phyloP scores from a whole-genome alignment of 2,797 vertebrate genomes.

The Somateria mollissima region DNA sequence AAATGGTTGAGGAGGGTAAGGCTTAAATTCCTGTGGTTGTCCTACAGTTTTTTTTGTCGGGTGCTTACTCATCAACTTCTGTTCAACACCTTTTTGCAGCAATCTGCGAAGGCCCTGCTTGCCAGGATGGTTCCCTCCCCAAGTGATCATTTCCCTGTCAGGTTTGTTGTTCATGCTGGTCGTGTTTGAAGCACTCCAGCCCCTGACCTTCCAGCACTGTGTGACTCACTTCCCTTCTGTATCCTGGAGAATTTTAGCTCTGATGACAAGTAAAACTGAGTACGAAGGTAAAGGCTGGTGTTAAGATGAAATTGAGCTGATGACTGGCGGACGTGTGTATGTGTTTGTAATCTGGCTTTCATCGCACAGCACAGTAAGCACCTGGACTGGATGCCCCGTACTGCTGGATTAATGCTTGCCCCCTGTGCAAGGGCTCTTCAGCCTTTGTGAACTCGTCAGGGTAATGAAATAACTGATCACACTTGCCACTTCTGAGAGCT shows the following conservation, averaged over 20 bases:
- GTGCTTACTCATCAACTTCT: neutral
- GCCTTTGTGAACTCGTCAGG: neutral
- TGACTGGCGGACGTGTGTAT: neutral
- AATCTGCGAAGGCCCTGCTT: neutral
- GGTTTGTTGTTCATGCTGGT: neutral
- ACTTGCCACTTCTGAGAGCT: neutral
- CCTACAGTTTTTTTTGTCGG: neutral
- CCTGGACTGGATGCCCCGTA: neutral
- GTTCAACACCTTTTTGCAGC: neutral
- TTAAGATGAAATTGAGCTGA: neutral
- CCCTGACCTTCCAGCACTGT: neutral
- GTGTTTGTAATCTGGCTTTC: neutral
- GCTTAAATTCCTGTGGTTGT: neutral
- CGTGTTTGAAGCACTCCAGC: neutral
- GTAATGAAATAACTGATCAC: neutral
- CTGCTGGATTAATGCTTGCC: neutral
- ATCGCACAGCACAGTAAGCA: neutral
- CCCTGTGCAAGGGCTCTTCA: neutral
- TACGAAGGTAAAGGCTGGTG: neutral
- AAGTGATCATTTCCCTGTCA: neutral
- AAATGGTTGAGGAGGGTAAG: neutral
- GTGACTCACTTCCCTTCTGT: constrained; percentile 11
- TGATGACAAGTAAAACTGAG: neutral
- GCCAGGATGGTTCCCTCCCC: neutral
- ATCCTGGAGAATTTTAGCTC: neutral